Evolutionary conservation across 2,113 vertebrate genomes (phyloP).

Genomic region (Anhinga rufa): DNA sequence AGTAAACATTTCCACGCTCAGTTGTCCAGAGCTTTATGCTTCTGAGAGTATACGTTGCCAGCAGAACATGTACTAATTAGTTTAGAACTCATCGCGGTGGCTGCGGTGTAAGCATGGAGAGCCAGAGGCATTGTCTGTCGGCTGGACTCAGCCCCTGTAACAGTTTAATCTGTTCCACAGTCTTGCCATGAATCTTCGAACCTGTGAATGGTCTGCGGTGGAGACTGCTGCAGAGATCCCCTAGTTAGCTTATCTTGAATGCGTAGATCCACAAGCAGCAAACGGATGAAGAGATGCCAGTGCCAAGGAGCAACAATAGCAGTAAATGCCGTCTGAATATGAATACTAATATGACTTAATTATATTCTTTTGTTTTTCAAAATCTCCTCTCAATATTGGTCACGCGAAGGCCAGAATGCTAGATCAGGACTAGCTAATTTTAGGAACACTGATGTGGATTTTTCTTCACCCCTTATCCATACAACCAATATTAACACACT

Average conservation of each 20-base stretch:
- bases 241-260: neutral
- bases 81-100: neutral
- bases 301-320: neutral
- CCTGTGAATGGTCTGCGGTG: neutral
- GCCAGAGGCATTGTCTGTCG: neutral
- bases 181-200: neutral
- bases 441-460: fast-evolving
- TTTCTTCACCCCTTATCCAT: neutral
- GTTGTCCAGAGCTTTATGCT: neutral
- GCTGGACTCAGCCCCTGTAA: neutral
- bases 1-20: neutral
- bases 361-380: neutral
- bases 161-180: neutral
- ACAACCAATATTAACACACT: neutral
- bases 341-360: neutral
- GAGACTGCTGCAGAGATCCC: neutral
- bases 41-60: neutral
- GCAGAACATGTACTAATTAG: neutral
- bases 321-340: neutral
- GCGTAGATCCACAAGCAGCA: neutral
- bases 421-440: neutral
- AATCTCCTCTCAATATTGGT: neutral
- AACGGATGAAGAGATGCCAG: neutral
- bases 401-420: fast-evolving
- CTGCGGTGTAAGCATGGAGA: neutral